Conservation (phyloP, 2,888 invertebrate genomes). For the Eupithecia pulchellata region DNA sequence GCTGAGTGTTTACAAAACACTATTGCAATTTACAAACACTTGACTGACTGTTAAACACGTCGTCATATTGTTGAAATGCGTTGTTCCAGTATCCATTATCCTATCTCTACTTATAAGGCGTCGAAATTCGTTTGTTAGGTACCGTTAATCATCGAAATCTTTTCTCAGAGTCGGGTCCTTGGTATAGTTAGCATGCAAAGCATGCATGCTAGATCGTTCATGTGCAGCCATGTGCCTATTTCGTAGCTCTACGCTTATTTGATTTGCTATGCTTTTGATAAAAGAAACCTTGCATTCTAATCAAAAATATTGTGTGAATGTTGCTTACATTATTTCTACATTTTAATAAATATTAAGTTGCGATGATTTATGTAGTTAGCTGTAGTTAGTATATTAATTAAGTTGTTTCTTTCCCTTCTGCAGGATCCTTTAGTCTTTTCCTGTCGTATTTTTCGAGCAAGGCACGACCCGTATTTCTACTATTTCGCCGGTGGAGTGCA, state of each 20-base stretch:
- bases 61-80: slow-evolving; percentile 16
- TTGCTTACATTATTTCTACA: neutral
- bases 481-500: no score
- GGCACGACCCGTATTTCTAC: neutral
- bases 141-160: neutral
- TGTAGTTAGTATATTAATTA: no score
- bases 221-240: slow-evolving; percentile 46
- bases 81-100: neutral
- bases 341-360: slow-evolving; percentile 2
- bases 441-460: neutral
- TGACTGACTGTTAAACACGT: slow-evolving; percentile 29
- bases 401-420: no score
- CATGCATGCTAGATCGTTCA: slow-evolving; percentile 33
- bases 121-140: neutral
- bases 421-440: no score
- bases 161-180: neutral
- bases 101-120: neutral
- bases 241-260: slow-evolving; percentile 14
- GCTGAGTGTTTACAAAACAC: slow-evolving; percentile 65
- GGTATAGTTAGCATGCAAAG: slow-evolving; percentile 45
- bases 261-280: slow-evolving; percentile 13
- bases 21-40: slow-evolving; percentile 64
- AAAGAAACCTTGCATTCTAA: neutral
- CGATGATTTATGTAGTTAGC: no score
- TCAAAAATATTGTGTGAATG: neutral